Base-by-base conservation (phyloP, 2,797 vertebrate genomes). In the Trematomus bernacchii region DNA sequence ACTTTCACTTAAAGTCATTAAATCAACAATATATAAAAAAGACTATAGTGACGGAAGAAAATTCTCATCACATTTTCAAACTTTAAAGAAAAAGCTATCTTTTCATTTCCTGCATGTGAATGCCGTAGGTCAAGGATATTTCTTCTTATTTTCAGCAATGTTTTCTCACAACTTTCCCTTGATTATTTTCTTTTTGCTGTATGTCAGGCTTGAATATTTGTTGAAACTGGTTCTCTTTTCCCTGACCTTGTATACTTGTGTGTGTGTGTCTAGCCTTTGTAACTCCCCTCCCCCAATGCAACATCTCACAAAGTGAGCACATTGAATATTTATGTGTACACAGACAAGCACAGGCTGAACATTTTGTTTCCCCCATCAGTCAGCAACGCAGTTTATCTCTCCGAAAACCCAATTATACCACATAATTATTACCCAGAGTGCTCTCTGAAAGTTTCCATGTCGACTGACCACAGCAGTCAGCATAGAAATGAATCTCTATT, bases 361-460 rank as follows among this genome's bases (percentile, higher is more conserved):
- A 68, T 82, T 76, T 79, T 63, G 77, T 85, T 85, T 80, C 68
- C 76, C 59, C 51, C 76, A 87, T 91, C 79, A 88, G 86, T 88
- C 89, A 89, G 85, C 83, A 84, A 76, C 76, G 76, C 52, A 73
- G 68, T 85, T 90, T 88, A 85, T 87, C 87, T 89, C 65, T 72
- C 53, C 72, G 54, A 82, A 87, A 86, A 86, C 61, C 77, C 72
- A 85, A 79, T 91, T 86, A 79, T 66, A 52, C 52, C 54, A 73
- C 64, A 82, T 85, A 81, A 87, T 85, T 82, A 80, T 87, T 85
- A 84, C 74, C 84, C 76, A 85, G 73, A 76, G 55, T 77, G 73
- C 61, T 82, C 72, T 85, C 58, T 87, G 79, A 43, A 78, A 82
- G 61, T 80, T 79, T 76, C 48, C 46, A 43, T 72, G 73, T 85